Base-by-base conservation (phyloP, 2,888 invertebrate genomes). In the Pimpla rufipes region DNA sequence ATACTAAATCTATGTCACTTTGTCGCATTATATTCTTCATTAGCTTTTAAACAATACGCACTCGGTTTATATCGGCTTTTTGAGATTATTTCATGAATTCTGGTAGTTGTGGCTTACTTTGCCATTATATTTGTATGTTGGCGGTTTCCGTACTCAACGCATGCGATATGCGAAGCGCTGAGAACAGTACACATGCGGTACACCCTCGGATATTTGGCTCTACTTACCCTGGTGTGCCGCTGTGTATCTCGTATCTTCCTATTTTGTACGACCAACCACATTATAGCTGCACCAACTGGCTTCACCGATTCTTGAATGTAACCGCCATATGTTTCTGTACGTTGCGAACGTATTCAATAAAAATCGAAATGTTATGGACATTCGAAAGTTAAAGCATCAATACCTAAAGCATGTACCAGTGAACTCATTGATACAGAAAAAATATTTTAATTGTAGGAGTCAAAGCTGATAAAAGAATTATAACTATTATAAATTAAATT, bases 101-200 rank as follows among this genome's bases (percentile, higher is more conserved):
- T 70, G 23, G 82, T 50, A 79, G 70, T 57, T 64, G 70, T 40
- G 82, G 82, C 64, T 45, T 70, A 80, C 68, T 82, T 64, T 23
- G 76, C 52, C 55, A 52, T 78, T 74, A 50, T 74, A 62, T 82
- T 64, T 37, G 59, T 64, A 70, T 76, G 74, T 62, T 45, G 47
- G 78, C 23, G 82, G 74, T 79, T 79, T 70, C 40, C 55, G 57
- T 71, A 70, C 40, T 71, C 77, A 16, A 13, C 40, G 62, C 40
- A 11, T n/a, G 47, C 42, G 29, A 23, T 70, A 70, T n/a, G 35
- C 23, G 10, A 13, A 4, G 40, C n/a, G 40, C 55, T 29, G 45
- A 37, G 21, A 37, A 23, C 23, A 73, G 74, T 37, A 21, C 45
- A 66, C 78, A 64, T 45, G 70, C 52, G 73, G 73, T 45, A 52